These are phyloP conservation scores for Myotis yumanensis DNA, from an alignment of 2,113 vertebrate species.

Conservation along the genomic window DNA sequence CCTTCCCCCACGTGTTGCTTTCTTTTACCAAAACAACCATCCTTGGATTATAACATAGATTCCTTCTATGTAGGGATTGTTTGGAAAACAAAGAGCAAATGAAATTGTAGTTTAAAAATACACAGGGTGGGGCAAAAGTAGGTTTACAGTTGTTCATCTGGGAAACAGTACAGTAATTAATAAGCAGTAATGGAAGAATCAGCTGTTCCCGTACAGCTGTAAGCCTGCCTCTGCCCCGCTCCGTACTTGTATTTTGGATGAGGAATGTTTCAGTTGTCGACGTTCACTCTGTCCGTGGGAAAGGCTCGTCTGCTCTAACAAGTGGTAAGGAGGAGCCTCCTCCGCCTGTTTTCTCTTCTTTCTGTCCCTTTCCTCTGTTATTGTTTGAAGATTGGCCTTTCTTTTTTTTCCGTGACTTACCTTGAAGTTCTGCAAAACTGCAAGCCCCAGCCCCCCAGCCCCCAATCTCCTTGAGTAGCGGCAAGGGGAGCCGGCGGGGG, in stretches of 20 bases:
- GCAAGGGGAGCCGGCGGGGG: conserved; percentile 35
- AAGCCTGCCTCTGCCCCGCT: too few species aligned
- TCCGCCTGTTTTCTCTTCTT: background rate
- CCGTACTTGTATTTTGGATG: conserved; percentile 21
- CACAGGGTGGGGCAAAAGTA: background rate
- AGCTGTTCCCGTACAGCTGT: background rate
- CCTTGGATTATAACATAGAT: conserved; percentile 72
- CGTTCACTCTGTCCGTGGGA: background rate
- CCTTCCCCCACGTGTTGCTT: conserved; percentile 36
- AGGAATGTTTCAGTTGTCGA: conserved; percentile 53
- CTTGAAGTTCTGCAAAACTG: background rate
- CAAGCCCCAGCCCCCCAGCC: background rate
- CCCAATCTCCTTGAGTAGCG: conserved; percentile 29
- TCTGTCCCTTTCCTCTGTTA: background rate
- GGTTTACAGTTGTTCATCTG: background rate
- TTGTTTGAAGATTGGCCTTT: conserved; percentile 17
- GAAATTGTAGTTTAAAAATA: conserved; percentile 17
- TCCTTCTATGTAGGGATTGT: conserved; percentile 75
- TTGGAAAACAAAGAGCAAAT: conserved; percentile 70
- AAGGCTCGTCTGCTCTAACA: background rate
- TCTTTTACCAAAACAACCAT: conserved; percentile 75
- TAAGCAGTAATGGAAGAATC: background rate
- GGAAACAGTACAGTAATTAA: background rate
- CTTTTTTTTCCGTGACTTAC: conserved; percentile 40
- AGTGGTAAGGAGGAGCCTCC: background rate